A percentile compares a stretch with the other conserved stretches of the same genome.
These are phyloP conservation scores for Zonitis immaculata DNA, from an alignment of 2,888 invertebrate genomes.

Conservation along the genomic window DNA sequence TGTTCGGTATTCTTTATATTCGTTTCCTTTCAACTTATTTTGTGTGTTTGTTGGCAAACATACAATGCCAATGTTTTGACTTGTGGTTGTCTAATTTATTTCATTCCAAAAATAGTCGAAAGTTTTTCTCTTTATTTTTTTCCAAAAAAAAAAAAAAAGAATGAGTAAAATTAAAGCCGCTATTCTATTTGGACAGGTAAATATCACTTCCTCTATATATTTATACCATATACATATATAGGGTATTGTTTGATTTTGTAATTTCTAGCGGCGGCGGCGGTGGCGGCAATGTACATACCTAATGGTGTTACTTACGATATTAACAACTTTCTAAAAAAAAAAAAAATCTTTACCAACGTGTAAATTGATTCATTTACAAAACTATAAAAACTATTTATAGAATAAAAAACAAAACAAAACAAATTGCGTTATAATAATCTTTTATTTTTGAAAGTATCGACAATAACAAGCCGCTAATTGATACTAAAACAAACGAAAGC, in stretches of 20 bases:
- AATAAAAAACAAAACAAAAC: too few species aligned
- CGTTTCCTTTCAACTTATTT: background rate
- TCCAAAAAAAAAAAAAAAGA: background rate
- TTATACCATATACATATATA: background rate
- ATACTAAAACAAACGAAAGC: too few species aligned
- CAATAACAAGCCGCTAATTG: too few species aligned
- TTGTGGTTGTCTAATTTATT: constrained; percentile 28
- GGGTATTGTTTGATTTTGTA: background rate
- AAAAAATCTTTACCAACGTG: too few species aligned
- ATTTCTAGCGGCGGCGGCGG: background rate
- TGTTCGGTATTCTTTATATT: background rate
- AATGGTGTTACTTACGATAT: too few species aligned
- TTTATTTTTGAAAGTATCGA: too few species aligned
- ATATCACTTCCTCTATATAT: background rate
- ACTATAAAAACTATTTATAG: too few species aligned
- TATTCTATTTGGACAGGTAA: background rate
- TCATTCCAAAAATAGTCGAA: too few species aligned
- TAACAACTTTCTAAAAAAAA: background rate
- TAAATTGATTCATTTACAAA: too few species aligned
- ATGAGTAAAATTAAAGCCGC: background rate
- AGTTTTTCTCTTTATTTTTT: too few species aligned
- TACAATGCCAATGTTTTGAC: constrained; percentile 34
- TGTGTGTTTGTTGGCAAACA: constrained; percentile 1
- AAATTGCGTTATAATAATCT: too few species aligned
- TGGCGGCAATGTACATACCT: background rate